phyloP scores from a whole-genome alignment of 2,113 vertebrate genomes.

The Tetrax tetrax region DNA sequence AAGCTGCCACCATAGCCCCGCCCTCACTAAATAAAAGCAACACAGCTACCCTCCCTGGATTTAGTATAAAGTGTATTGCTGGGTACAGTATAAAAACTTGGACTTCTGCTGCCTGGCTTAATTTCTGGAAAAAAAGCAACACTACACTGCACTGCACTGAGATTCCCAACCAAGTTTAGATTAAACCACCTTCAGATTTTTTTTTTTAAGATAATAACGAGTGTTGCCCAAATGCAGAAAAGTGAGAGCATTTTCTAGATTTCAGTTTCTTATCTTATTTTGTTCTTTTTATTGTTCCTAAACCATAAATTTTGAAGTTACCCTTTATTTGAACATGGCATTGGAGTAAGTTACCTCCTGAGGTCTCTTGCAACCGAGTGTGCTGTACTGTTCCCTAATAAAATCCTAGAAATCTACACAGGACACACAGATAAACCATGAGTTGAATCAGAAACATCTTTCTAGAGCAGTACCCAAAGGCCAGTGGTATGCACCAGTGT shows the following conservation, averaged over 20 bases:
- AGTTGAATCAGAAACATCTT: not conserved
- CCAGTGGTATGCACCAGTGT: not conserved
- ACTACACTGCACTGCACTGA: not conserved
- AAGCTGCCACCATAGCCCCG: no score
- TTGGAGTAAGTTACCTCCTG: not conserved
- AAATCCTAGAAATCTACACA: not conserved
- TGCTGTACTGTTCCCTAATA: not conserved
- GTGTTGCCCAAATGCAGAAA: not conserved
- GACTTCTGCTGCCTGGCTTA: not conserved
- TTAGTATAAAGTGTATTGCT: not conserved
- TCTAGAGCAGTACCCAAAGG: not conserved
- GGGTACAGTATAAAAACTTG: not conserved
- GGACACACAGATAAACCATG: not conserved
- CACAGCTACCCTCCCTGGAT: not conserved
- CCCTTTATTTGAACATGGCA: not conserved
- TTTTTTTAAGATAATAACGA: not conserved
- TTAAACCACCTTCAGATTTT: not conserved
- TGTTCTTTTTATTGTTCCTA: not conserved
- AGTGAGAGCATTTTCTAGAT: not conserved
- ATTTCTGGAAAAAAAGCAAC: not conserved
- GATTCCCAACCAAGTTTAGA: not conserved
- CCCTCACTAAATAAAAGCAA: no score
- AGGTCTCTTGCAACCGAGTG: not conserved
- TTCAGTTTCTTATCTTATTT: not conserved
- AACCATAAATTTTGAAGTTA: not conserved